Conservation (phyloP, 2,113 vertebrate species). For the Rhabdornis inornatus region DNA sequence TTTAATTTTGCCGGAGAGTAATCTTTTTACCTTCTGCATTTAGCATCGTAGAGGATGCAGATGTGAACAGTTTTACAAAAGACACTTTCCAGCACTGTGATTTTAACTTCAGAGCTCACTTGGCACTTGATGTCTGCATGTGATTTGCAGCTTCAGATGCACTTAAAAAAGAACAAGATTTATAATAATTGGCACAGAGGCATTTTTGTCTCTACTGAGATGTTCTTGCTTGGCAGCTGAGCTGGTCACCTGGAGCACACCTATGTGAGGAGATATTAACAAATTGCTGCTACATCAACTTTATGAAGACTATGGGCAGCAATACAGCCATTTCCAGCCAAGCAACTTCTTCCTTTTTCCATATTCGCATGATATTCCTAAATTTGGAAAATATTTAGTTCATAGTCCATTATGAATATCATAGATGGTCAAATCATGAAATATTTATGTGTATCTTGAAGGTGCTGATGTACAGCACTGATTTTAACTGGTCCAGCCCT, state of each 20-base stretch:
- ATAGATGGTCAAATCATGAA: neutral
- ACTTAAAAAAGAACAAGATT: neutral
- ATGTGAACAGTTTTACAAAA: neutral
- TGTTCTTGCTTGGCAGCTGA: neutral
- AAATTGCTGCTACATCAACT: neutral
- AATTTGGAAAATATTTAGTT: neutral
- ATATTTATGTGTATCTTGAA: neutral
- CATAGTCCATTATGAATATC: neutral
- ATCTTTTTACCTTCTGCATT: neutral
- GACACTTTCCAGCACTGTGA: neutral
- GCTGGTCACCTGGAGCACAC: neutral
- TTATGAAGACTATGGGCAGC: neutral
- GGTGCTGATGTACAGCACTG: neutral
- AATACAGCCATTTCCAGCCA: neutral
- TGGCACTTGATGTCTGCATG: neutral
- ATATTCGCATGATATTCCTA: neutral
- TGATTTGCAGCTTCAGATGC: neutral
- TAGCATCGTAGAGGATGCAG: neutral
- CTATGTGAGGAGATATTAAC: fast-evolving
- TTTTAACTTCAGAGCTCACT: neutral
- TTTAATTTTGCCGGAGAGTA: neutral
- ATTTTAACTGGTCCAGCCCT: neutral
- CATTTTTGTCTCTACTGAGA: neutral
- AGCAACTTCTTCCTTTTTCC: neutral
- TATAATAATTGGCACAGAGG: neutral